These are phyloP conservation scores for Beaufortia kweichowensis DNA, from an alignment of 2,113 vertebrate genomes.

Conservation along the genomic window DNA sequence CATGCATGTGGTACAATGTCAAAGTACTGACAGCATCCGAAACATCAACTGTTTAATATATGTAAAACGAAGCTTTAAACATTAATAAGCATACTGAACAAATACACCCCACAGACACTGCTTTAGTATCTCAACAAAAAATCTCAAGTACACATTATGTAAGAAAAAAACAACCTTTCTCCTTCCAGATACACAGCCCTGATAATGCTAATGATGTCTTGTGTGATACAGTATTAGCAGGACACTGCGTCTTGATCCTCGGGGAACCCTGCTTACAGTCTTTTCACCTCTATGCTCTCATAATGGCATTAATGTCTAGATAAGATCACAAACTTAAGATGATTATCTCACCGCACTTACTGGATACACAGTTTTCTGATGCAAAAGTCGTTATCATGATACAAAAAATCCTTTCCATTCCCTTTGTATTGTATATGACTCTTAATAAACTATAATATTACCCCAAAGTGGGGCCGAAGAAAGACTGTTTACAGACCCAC, in stretches of 20 bases:
- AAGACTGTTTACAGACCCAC: no score
- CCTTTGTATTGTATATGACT: fast-evolving
- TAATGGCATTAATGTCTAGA: conserved; percentile 65
- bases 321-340: conserved; percentile 52
- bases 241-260: conserved; percentile 58
- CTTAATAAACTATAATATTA: background rate
- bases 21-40: no score
- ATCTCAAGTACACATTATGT: conserved; percentile 52
- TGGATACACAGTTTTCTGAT: conserved; percentile 54
- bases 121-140: no score
- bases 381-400: no score
- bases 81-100: no score
- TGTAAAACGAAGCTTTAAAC: no score
- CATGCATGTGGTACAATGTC: no score
- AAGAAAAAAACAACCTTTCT: conserved; percentile 53
- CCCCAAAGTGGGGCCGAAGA: background rate
- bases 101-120: no score
- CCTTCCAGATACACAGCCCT: conserved; percentile 52
- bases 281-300: conserved; percentile 43
- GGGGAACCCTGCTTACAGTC: conserved; percentile 55
- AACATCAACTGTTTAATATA: no score
- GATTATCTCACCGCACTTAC: conserved; percentile 54
- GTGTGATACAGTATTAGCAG: conserved; percentile 61
- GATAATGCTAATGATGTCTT: conserved; percentile 73
- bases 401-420: background rate